Evolutionary conservation across 2,888 invertebrate genomes (phyloP), one percentile per base, ranked within the genome.

Genomic region (Pogonocherus hispidulus): DNA sequence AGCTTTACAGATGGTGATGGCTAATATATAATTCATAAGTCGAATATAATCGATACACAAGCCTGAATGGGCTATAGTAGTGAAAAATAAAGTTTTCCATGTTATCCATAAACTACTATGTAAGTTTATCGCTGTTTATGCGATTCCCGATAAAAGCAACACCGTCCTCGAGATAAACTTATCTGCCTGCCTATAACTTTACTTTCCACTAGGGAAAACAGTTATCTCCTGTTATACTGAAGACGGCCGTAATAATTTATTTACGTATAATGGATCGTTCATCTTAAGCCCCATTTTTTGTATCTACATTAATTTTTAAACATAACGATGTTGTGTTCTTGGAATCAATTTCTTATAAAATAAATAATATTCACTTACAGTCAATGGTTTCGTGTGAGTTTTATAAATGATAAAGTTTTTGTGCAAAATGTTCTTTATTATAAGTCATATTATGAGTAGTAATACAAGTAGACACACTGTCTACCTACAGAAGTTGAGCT

Each of bases 71-170:
- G 20, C 19, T 22, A 55, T 1, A 3, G n/a, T n/a, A 22, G 16
- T 16, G 23, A 16, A 32, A 46, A 57, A 57, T 57, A 57, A 18
- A 57, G 41, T 23, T 46, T 16, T 18, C 9, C 32, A 14, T 44
- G 22, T 51, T 62, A 60, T 51, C 62, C 37, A 23, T 51, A 51
- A 62, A 62, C 62, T 62, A 62, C 37, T 49, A 35, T 37, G 20
- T n/a, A 54, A 27, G 47, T 59, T 62, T 59, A 59, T 59, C 59
- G 49, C 14, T 14, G 47, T 46, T 59, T 62, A 62, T 62, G 27
- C 37, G 51, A 37, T 49, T 51, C 51, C 11, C 14, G 51, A 62
- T 62, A 62, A 51, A 49, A 62, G 51, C 32, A 59, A 47, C 47
- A 47, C 62, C 49, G 37, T 22, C n/a, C 14, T 47, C 47, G 6